Evolutionary conservation across 2,888 invertebrate genomes (phyloP).

Genomic region (Calameuta pallipes): DNA sequence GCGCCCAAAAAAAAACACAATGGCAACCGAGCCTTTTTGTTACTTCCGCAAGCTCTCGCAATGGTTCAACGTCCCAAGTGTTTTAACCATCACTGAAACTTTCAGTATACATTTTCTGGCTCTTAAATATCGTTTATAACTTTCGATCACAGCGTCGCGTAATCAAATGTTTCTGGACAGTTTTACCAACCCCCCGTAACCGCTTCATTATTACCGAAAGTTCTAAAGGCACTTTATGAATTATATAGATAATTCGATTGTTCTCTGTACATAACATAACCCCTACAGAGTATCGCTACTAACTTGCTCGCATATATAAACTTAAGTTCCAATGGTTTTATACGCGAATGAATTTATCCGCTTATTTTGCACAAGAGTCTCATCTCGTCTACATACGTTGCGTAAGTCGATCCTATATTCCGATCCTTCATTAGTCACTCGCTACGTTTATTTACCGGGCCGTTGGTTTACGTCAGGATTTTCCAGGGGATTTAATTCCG

Average conservation of each 20-base stretch:
- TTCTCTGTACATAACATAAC: not conserved
- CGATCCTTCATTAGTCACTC: not conserved
- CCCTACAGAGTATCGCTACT: not conserved
- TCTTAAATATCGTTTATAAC: not conserved
- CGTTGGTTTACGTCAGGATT: not conserved
- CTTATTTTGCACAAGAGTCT: not conserved
- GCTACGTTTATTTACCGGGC: not conserved
- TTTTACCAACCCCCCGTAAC: not conserved
- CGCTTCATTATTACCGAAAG: too few species aligned
- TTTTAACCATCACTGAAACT: not conserved
- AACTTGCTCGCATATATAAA: not conserved
- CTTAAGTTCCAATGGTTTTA: not conserved
- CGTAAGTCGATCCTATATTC: not conserved
- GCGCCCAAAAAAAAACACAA: not conserved
- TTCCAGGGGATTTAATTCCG: not conserved
- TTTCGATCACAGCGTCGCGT: not conserved
- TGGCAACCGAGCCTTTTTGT: not conserved
- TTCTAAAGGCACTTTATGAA: not conserved
- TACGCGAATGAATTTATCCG: not conserved
- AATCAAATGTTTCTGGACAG: not conserved
- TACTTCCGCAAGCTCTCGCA: not conserved
- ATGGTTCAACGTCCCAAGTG: not conserved
- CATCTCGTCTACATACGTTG: not conserved
- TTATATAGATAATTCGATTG: not conserved
- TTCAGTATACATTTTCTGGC: not conserved